phyloP scores from a whole-genome alignment of 2,888 invertebrate species.

The Drosophila neoperkinsi region DNA sequence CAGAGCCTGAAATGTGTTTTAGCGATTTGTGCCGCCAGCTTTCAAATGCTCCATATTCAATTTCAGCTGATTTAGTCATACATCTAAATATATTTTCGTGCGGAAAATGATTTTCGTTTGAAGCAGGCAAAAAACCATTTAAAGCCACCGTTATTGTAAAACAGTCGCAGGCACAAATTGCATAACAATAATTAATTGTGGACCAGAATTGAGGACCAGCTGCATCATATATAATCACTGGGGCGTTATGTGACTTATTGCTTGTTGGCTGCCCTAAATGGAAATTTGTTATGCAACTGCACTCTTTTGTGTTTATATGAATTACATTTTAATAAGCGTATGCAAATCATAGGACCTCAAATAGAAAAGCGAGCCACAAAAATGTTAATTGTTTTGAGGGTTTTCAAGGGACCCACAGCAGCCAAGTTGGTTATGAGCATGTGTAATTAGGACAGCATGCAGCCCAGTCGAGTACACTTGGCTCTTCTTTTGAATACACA shows the following conservation, averaged over 20 bases:
- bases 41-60: conserved; percentile 14
- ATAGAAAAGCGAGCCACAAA: conserved; percentile 1
- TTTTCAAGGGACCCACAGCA: neutral
- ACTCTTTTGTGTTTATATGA: neutral
- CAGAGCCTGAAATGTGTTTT: conserved; percentile 46
- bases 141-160: conserved; percentile 45
- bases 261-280: neutral
- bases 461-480: neutral
- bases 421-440: neutral
- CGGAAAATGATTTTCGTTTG: conserved; percentile 9
- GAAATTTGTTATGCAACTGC: conserved; percentile 12
- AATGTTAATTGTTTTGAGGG: conserved; percentile 1
- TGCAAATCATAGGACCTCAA: neutral
- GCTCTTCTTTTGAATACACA: neutral
- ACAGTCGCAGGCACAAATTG: conserved; percentile 49
- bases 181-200: conserved; percentile 68
- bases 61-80: conserved; percentile 5
- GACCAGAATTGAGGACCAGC: conserved; percentile 30
- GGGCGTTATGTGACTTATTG: neutral
- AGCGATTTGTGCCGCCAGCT: conserved; percentile 13
- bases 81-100: conserved; percentile 2
- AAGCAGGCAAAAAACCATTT: neutral
- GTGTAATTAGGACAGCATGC: neutral
- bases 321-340: conserved; percentile 8
- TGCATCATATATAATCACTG: conserved; percentile 30